Conservation (phyloP, 2,888 invertebrate species). For the Tenthredo scrophulariae region DNA sequence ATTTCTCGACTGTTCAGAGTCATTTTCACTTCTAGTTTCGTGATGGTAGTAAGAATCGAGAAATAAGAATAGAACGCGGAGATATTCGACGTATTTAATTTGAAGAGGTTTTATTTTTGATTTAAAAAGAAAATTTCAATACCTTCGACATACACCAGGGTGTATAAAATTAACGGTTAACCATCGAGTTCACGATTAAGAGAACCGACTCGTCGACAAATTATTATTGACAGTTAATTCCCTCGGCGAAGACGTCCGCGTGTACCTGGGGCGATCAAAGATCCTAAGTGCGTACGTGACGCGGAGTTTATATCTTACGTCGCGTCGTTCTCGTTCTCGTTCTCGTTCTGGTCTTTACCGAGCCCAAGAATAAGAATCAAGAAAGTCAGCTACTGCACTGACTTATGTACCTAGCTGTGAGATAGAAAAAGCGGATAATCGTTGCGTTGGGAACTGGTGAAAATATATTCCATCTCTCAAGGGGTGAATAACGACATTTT, state of each 20-base stretch:
- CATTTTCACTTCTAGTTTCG: neutral
- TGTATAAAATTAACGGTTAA: neutral
- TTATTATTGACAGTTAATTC: slow-evolving; percentile 48
- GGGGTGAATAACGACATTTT: slow-evolving; percentile 1
- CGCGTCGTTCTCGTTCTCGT: neutral
- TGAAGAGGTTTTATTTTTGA: neutral
- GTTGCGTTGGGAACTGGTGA: slow-evolving; percentile 13
- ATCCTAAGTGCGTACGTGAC: slow-evolving; percentile 40
- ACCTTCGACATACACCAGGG: neutral
- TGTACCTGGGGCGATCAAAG: slow-evolving; percentile 15
- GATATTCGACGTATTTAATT: neutral
- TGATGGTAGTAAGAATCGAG: neutral
- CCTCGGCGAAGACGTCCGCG: slow-evolving; percentile 38
- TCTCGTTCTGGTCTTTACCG: neutral
- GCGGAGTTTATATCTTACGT: slow-evolving; percentile 27
- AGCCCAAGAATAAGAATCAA: neutral
- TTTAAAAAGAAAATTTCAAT: neutral
- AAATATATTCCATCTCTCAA: neutral
- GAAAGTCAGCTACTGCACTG: neutral
- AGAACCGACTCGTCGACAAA: slow-evolving; percentile 31
- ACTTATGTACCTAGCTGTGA: neutral
- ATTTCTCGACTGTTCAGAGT: neutral
- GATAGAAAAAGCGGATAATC: slow-evolving; percentile 23
- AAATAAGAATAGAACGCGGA: neutral
- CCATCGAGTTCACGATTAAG: slow-evolving; percentile 3